Base-by-base conservation (phyloP, 2,888 invertebrate species). In the Ferdinandea cuprea region DNA sequence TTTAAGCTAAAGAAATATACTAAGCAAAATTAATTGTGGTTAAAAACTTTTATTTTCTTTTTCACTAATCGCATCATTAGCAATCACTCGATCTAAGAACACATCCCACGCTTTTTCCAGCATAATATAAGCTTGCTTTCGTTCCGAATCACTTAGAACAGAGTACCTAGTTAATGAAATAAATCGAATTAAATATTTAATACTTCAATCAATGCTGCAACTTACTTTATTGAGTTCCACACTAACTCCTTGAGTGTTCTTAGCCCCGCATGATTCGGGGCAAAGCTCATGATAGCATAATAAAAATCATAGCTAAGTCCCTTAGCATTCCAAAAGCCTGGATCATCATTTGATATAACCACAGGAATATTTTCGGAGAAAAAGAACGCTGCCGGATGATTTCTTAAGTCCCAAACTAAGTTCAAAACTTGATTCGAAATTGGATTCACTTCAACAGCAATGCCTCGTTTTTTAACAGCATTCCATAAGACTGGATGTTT, bases 301-400 rank as follows among this genome's bases (percentile, higher is more conserved):
- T 94, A 95, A 88, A 93, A 94, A 87, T 95, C 95, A 87, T 94
- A 93, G 85, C 93, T 94, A 0, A 95, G 87, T 0, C 92, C 94
- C 40, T 91, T 91, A 0, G 93, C 92, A 30, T 92, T 92, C 94
- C 94, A 95, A 11, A 93, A 91, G 0, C 93, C 93, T 0, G 94
- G 94, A 89, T 94, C 94, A 88, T 94, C 94, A 76, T 85, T 94
- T 19, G 93, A 92, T 42, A 95, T 91, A 0, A 95, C 93, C 1
- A 94, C 88, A 0, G 94, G 94, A 85, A 92, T 92, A 63, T 92
- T 92, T 37, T 92, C 89, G 0, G 94, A 91, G 73, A 94, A 90
- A 8, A 93, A 91, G 40, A 89, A 87, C 17, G 91, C 90, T 0
- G 91, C 93, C 0, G 95, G 94, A 89, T 95, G 95, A 88, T 94